phyloP scores from a whole-genome alignment of 2,113 vertebrate genomes.

The Caranx ignobilis region DNA sequence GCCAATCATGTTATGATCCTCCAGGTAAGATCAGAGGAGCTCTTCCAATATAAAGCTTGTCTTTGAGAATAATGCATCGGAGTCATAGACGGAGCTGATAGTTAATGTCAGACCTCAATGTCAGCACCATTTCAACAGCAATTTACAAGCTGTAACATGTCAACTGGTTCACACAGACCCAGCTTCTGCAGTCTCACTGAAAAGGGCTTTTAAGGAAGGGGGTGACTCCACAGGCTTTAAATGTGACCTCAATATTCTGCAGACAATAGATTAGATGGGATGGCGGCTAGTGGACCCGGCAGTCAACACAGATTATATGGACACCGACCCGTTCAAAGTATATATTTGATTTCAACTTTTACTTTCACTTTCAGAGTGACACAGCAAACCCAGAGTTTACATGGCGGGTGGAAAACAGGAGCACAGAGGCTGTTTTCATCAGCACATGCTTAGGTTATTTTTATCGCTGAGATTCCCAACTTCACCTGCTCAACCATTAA shows the following conservation, averaged over 20 bases:
- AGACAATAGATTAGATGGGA: background rate
- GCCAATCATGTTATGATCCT: constrained; percentile 48
- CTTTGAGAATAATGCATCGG: constrained; percentile 6
- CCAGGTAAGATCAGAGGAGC: constrained; percentile 30
- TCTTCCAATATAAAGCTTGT: constrained; percentile 9
- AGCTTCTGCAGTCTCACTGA: background rate
- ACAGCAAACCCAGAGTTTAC: background rate
- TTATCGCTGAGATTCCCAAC: background rate
- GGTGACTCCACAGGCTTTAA: background rate
- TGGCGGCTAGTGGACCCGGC: background rate
- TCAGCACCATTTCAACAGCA: background rate
- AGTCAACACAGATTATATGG: constrained; percentile 1
- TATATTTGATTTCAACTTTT: background rate
- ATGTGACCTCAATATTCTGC: constrained; percentile 24
- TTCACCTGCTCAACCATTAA: background rate
- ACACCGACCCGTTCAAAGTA: constrained; percentile 4
- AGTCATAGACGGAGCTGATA: background rate
- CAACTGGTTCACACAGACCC: background rate
- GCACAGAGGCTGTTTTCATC: background rate
- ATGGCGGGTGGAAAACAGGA: background rate
- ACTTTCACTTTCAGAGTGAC: background rate
- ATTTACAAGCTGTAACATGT: background rate
- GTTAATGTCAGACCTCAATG: constrained; percentile 4
- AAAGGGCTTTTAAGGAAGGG: background rate
- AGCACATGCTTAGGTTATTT: constrained; percentile 2